Percentiles rank a stretch among this genome's conserved stretches.
These are phyloP conservation scores for Diuraphis noxia DNA, from an alignment of 1,140 invertebrate species.

Conservation along the genomic window DNA sequence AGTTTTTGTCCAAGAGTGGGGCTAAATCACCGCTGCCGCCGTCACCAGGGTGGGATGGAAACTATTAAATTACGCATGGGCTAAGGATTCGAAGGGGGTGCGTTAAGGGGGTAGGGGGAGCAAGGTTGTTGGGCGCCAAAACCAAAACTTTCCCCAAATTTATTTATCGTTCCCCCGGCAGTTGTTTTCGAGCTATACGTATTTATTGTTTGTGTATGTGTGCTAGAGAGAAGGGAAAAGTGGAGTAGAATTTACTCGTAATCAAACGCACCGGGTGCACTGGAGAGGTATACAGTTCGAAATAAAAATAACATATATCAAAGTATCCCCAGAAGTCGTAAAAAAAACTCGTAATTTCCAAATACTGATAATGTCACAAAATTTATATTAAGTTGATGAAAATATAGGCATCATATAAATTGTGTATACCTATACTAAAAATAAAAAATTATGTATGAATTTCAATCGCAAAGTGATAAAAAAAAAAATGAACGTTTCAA, in stretches of 20 bases:
- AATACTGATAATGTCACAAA: conserved; percentile 18
- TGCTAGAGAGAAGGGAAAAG: not conserved
- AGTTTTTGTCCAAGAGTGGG: not conserved
- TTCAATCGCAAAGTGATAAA: not conserved
- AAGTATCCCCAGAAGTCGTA: not conserved
- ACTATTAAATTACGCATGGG: conserved; percentile 46
- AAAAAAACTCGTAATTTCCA: conserved; percentile 19
- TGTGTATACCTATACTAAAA: not conserved
- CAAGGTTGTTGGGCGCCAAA: conserved; percentile 34
- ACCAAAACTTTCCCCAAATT: conserved; percentile 50
- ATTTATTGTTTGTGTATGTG: not conserved
- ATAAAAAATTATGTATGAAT: not conserved
- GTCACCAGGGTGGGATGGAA: conserved; percentile 1
- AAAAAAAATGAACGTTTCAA: not conserved
- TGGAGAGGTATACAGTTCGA: conserved; percentile 3
- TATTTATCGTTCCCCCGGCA: conserved; percentile 53
- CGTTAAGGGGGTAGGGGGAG: not conserved
- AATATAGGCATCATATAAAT: not conserved
- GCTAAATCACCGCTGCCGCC: conserved; percentile 30
- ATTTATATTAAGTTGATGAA: conserved; percentile 21
- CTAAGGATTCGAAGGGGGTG: conserved; percentile 23
- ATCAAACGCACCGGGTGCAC: conserved; percentile 49
- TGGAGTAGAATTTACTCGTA: conserved; percentile 16
- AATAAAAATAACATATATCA: conserved; percentile 36
- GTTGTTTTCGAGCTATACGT: conserved; percentile 45